Conservation (phyloP, 2,888 invertebrate genomes). For the Sinelater perroti region DNA sequence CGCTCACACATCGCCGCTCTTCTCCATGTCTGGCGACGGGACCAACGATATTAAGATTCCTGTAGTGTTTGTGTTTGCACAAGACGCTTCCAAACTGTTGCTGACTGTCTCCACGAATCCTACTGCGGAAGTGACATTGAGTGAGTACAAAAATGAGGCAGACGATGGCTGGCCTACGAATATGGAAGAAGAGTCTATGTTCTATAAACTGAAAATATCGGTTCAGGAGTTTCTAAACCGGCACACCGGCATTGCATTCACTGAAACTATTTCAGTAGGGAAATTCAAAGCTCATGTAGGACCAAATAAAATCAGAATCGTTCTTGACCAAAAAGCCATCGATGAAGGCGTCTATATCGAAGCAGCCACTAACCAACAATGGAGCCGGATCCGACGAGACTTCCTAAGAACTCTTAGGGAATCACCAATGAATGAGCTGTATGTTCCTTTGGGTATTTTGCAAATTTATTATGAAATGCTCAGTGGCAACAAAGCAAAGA, state of each 20-base stretch:
- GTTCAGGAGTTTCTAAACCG: conserved; percentile 60
- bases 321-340: conserved; percentile 47
- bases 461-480: conserved; percentile 57
- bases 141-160: conserved; percentile 61
- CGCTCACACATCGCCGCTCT: conserved; percentile 80
- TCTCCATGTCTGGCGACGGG: conserved; percentile 97
- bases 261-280: conserved; percentile 53
- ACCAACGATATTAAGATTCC: conserved; percentile 86
- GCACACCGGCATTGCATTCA: conserved; percentile 57
- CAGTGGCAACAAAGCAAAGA: conserved; percentile 50
- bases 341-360: conserved; percentile 42
- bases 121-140: conserved; percentile 65
- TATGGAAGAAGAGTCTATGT: conserved; percentile 62
- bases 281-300: conserved; percentile 56
- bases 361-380: conserved; percentile 50
- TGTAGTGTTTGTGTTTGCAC: conserved; percentile 86
- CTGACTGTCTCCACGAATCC: conserved; percentile 67
- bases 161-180: conserved; percentile 60
- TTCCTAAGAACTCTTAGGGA: conserved; percentile 55
- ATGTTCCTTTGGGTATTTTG: conserved; percentile 56
- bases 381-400: conserved; percentile 56
- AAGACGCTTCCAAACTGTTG: conserved; percentile 77
- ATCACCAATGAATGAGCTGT: conserved; percentile 54
- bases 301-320: conserved; percentile 54
- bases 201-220: conserved; percentile 59